phyloP scores from a whole-genome alignment of 2,888 invertebrate species.

The Patella caerulea region DNA sequence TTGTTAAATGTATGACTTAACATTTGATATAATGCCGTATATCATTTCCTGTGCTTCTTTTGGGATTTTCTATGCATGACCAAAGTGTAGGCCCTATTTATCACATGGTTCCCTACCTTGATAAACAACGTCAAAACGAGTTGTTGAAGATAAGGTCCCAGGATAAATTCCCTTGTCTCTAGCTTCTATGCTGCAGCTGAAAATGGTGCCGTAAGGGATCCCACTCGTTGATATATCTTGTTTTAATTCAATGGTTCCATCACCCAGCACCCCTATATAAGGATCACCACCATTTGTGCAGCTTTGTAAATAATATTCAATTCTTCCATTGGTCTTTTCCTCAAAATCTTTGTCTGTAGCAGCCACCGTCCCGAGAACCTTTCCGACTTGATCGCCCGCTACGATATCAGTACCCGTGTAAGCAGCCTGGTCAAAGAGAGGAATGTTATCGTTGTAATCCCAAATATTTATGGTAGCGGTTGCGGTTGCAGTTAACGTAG shows the following conservation, averaged over 20 bases:
- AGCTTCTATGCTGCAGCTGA: not conserved
- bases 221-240: not conserved
- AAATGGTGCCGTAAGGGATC: not conserved
- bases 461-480: not conserved
- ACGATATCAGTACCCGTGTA: not conserved
- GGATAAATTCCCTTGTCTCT: constrained; percentile 1
- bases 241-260: not conserved
- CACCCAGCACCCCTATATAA: not conserved
- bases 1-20: no score
- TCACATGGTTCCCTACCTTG: not conserved
- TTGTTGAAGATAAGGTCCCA: not conserved
- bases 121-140: not conserved
- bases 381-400: not conserved
- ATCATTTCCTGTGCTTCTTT: no score
- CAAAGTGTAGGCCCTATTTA: no score
- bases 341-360: not conserved
- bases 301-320: not conserved
- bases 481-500: no score
- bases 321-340: not conserved
- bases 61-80: no score
- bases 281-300: not conserved
- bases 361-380: not conserved
- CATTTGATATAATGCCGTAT: no score
- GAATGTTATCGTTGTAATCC: not conserved
- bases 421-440: not conserved